Base-by-base conservation (phyloP, 2,113 vertebrate species). In the Trogon melanurus region DNA sequence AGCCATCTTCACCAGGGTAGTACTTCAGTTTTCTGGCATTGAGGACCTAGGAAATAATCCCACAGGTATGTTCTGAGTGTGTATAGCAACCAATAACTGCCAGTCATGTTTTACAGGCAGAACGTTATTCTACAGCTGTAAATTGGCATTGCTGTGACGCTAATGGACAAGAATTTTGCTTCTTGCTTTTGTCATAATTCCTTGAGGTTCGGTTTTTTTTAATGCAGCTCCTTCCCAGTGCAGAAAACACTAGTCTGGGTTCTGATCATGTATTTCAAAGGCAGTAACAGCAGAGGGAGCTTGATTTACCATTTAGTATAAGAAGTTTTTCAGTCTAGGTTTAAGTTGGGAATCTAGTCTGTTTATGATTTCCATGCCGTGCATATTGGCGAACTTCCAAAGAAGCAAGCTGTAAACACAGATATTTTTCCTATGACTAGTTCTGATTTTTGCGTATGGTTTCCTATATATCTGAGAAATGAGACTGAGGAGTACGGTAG, bases 261-360 rank as follows among this genome's bases (percentile, higher is more conserved):
- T 41, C 8, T 6, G 30, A 34, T 38, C 10, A 10, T 32, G 47
- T 71, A 20, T 53, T 94, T 92, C 65, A 41, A 9, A 56, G 72
- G 4, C 25, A 45, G 32, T 53, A 75, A 93, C 95, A 94, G 95
- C 76, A 96, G 94, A 86, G 95, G 95, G 96, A 95, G 94, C 76
- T 27, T 21, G 29, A 23, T 56, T 81, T 73, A 25, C 44, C 23
- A 5, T 58, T 53, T 16, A 18, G 22, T 1, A 1, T 7, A 51
- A 91, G 80, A 73, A 95, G 62, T 57, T 93, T 85, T 79, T 69
- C 76, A 64, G 41, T 64, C 48, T 56, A 86, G 79, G 50, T 89
- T 88, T 70, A 87, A 60, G 72, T 88, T 67, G 73, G 48, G 74
- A 85, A 83, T 89, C 64, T 44, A 50, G 22, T 66, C 79, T 94